phyloP scores from a whole-genome alignment of 2,113 vertebrate genomes.

The Tragelaphus scriptus region DNA sequence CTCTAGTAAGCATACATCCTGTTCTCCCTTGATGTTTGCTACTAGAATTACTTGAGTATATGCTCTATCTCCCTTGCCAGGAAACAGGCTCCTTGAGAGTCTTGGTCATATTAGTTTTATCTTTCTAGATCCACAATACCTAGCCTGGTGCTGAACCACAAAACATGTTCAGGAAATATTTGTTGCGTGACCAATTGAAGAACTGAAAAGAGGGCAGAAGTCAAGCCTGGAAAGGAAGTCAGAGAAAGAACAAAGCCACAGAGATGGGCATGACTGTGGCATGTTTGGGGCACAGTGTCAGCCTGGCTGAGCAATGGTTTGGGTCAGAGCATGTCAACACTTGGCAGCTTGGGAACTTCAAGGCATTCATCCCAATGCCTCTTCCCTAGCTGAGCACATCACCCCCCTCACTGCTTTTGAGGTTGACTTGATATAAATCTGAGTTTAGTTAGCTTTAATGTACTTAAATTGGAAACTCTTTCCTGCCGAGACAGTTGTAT shows the following conservation, averaged over 20 bases:
- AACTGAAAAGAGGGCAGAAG: not conserved
- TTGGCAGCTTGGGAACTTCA: not conserved
- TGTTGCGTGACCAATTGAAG: not conserved
- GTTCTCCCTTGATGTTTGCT: not conserved
- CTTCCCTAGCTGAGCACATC: not conserved
- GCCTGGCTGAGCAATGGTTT: not conserved
- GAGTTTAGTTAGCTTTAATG: not conserved
- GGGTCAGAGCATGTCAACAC: not conserved
- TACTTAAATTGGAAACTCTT: slow-evolving; percentile 25
- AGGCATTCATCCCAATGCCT: not conserved
- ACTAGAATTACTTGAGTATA: not conserved
- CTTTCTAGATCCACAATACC: not conserved
- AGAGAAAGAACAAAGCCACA: not conserved
- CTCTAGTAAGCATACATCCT: not conserved
- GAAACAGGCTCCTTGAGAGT: not conserved
- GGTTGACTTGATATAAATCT: not conserved
- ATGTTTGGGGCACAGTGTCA: too few relatives aligned
- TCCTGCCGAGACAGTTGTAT: not conserved
- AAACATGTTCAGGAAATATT: not conserved
- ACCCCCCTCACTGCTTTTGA: not conserved
- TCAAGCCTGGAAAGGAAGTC: not conserved
- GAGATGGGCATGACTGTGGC: too few relatives aligned
- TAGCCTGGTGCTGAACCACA: not conserved
- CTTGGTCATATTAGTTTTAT: not conserved
- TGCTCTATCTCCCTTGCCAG: not conserved